These are phyloP conservation scores for Trilocha varians DNA, from an alignment of 2,888 invertebrate species.

Conservation along the genomic window DNA sequence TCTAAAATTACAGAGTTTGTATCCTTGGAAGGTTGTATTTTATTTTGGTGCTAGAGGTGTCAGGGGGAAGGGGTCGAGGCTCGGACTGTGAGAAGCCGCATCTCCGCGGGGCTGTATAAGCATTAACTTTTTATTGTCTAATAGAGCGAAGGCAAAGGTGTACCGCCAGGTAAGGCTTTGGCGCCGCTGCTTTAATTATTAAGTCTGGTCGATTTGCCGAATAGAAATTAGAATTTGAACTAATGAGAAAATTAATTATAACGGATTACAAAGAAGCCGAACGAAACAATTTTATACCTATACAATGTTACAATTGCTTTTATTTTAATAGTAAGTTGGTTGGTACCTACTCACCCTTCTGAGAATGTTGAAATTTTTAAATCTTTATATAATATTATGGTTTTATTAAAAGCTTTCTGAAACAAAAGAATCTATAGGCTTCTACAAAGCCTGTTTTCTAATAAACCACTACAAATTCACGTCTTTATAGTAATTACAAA, in stretches of 20 bases:
- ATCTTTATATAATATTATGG: too few relatives aligned
- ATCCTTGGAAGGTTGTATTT: slow-evolving; percentile 71
- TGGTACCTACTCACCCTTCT: too few relatives aligned
- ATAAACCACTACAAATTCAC: too few relatives aligned
- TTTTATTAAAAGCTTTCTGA: too few relatives aligned
- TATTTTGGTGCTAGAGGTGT: slow-evolving; percentile 43
- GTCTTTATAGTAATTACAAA: too few relatives aligned
- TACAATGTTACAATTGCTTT: too few relatives aligned
- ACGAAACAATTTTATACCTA: neutral
- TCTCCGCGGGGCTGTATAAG: slow-evolving; percentile 49
- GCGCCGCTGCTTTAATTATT: slow-evolving; percentile 60
- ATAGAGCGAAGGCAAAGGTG: slow-evolving; percentile 61
- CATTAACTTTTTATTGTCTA: slow-evolving; percentile 69
- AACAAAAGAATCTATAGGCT: too few relatives aligned
- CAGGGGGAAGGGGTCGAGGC: slow-evolving; percentile 27
- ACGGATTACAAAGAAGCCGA: neutral
- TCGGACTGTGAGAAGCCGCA: slow-evolving; percentile 62
- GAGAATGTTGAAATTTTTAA: too few relatives aligned
- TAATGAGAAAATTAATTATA: slow-evolving; percentile 28
- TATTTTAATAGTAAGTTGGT: too few relatives aligned
- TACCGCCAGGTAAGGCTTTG: slow-evolving; percentile 63
- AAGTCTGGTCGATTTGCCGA: slow-evolving; percentile 50
- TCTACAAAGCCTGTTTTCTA: too few relatives aligned
- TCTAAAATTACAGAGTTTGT: slow-evolving; percentile 64
- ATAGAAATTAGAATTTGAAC: slow-evolving; percentile 36